A percentile compares a stretch with the other conserved stretches of the same genome.
These are phyloP conservation scores for Erpobdella octoculata DNA, from an alignment of 2,888 invertebrate genomes.

Conservation along the genomic window DNA sequence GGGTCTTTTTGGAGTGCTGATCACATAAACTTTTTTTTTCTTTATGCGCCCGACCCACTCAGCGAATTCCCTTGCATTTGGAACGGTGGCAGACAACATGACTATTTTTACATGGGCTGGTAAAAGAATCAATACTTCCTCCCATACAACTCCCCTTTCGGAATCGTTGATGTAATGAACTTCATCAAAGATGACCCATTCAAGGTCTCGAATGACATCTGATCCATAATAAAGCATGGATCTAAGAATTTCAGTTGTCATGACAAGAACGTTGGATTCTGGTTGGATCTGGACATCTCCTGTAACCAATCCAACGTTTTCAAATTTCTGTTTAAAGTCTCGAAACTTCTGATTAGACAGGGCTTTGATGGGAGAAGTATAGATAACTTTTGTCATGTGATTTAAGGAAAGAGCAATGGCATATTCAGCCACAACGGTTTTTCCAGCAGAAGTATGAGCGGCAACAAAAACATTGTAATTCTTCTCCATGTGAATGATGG, in stretches of 20 bases:
- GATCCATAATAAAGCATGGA: constrained; percentile 91
- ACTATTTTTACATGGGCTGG: constrained; percentile 91
- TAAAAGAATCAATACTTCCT: constrained; percentile 89
- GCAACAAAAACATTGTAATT: constrained; percentile 94
- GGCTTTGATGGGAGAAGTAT: constrained; percentile 98
- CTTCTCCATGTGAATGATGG: constrained; percentile 84
- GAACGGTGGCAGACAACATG: constrained; percentile 93
- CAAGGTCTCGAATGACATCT: constrained; percentile 86
- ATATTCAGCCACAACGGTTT: constrained; percentile 98
- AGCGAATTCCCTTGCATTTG: constrained; percentile 90
- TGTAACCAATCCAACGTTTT: constrained; percentile 50
- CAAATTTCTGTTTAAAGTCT: constrained; percentile 83
- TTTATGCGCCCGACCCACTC: constrained; percentile 58
- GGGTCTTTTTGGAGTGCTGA: constrained; percentile 83
- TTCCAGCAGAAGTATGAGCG: constrained; percentile 92
- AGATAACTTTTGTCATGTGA: constrained; percentile 72
- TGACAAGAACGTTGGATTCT: constrained; percentile 86
- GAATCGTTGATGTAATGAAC: constrained; percentile 97
- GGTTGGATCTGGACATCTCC: constrained; percentile 85
- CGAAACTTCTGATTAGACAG: constrained; percentile 96
- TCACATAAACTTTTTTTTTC: constrained; percentile 77
- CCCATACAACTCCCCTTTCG: constrained; percentile 97
- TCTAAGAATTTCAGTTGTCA: constrained; percentile 94
- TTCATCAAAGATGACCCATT: constrained; percentile 98
- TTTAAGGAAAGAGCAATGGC: constrained; percentile 89